Base-by-base conservation (phyloP, 2,797 vertebrate species). In the Chelonia mydas region DNA sequence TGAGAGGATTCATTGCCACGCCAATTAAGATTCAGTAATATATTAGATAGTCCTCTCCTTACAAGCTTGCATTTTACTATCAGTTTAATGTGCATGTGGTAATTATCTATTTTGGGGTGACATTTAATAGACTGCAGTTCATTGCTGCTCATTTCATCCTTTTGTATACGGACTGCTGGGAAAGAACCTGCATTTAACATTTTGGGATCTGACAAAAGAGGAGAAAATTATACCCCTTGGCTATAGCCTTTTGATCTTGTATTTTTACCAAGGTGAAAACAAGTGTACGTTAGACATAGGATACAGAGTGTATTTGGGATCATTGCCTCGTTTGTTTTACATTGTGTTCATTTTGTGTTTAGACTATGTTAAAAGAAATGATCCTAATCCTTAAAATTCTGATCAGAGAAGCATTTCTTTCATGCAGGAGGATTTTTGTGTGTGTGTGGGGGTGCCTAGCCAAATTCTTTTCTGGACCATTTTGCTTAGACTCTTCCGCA, bases 31-130 rank as follows among this genome's bases (percentile, higher is more conserved):
- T 82, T 54, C 72, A 55, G 92, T 90, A 94, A 96, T 98, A 92
- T 51, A 89, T 94, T 3, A 97, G 95, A 84, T 95, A 93, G 86
- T 96, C 83, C 54, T 77, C 45, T 82, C 50, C 91, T 92, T 82
- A 86, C 65, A 79, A 86, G 87, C 83, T 92, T 68, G 55, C 49
- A n/a, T 37, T 92, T 92, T 85, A 92, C 91, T 78, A 86, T 95
- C 84, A 84, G 83, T 97, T 98, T 98, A 97, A 98, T 96, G 95
- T 93, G 97, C 96, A 59, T 85, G 6, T 41, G 16, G 82, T 98
- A 98, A 98, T 98, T 98, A 96, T 93, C 93, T 97, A 85, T 98
- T 98, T 98, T 96, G 96, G 95, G 95, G 95, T 98, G 98, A 97
- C 98, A 98, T 98, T 98, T 98, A 96, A 95, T 97, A 97, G 96